Percentiles rank a stretch among this genome's conserved stretches.
phyloP scores from a whole-genome alignment of 2,888 invertebrate genomes.

The Coenonympha glycerion region DNA sequence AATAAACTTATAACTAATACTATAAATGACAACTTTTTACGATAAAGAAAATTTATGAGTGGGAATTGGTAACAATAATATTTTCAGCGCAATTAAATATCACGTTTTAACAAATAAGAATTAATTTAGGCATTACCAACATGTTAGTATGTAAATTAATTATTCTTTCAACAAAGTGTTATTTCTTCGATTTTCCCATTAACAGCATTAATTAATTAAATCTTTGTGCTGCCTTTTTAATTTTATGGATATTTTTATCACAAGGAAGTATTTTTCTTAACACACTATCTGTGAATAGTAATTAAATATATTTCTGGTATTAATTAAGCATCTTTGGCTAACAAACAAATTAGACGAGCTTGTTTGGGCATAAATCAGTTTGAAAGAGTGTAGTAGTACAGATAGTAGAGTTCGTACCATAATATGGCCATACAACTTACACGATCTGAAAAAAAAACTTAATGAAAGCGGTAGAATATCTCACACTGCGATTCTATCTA shows the following conservation, averaged over 20 bases:
- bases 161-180: not conserved
- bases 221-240: conserved; percentile 1
- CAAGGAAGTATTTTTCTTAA: conserved; percentile 8
- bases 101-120: too few species aligned
- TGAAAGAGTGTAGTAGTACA: too few species aligned
- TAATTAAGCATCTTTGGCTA: not conserved
- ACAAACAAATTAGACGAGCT: not conserved
- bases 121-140: too few species aligned
- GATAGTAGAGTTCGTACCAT: too few species aligned
- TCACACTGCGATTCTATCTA: too few species aligned
- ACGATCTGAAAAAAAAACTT: too few species aligned
- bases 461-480: too few species aligned
- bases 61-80: too few species aligned
- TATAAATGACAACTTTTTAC: too few species aligned
- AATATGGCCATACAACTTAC: too few species aligned
- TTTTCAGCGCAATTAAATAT: not conserved
- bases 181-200: not conserved
- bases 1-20: too few species aligned
- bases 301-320: not conserved
- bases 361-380: not conserved
- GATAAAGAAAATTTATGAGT: too few species aligned
- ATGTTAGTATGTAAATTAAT: conserved; percentile 5
- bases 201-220: not conserved
- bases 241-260: conserved; percentile 7
- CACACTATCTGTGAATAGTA: not conserved